A percentile compares a stretch with the other conserved stretches of the same genome.
These are phyloP conservation scores for Serripes groenlandicus DNA, from an alignment of 2,888 invertebrate species.

Conservation along the genomic window DNA sequence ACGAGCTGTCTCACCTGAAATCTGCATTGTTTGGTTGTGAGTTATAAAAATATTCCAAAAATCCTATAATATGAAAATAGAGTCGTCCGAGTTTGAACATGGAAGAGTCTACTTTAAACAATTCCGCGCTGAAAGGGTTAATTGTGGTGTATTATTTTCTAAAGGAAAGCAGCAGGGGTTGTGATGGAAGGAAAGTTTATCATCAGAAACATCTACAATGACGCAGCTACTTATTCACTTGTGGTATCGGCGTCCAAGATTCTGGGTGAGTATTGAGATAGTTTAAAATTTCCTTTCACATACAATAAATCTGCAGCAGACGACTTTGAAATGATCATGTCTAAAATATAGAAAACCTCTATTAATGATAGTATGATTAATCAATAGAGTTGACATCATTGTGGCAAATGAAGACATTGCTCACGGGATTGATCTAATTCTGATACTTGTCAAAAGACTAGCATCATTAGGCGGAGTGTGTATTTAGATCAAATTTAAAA, in stretches of 20 bases:
- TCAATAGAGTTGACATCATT: neutral
- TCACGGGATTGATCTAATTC: too few species aligned
- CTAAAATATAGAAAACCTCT: neutral
- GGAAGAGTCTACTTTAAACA: too few species aligned
- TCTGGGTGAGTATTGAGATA: constrained; percentile 89
- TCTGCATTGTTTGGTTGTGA: too few species aligned
- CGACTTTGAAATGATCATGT: neutral
- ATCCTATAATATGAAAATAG: too few species aligned
- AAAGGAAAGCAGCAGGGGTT: constrained; percentile 96
- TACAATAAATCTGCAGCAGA: neutral
- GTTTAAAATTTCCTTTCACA: neutral
- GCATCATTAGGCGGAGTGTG: too few species aligned
- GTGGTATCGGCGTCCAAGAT: constrained; percentile 97
- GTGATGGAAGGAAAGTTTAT: constrained; percentile 98
- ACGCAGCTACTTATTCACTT: constrained; percentile 97
- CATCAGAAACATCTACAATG: constrained; percentile 97
- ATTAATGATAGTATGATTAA: neutral
- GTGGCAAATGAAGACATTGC: neutral
- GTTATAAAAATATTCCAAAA: too few species aligned
- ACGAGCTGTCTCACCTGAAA: too few species aligned
- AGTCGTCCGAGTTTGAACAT: too few species aligned
- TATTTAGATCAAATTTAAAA: too few species aligned
- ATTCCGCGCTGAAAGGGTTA: neutral
- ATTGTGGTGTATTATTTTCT: constrained; percentile 73
- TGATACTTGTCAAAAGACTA: too few species aligned